phyloP scores from a whole-genome alignment of 1,140 invertebrate species.

The Megathymus violae region DNA sequence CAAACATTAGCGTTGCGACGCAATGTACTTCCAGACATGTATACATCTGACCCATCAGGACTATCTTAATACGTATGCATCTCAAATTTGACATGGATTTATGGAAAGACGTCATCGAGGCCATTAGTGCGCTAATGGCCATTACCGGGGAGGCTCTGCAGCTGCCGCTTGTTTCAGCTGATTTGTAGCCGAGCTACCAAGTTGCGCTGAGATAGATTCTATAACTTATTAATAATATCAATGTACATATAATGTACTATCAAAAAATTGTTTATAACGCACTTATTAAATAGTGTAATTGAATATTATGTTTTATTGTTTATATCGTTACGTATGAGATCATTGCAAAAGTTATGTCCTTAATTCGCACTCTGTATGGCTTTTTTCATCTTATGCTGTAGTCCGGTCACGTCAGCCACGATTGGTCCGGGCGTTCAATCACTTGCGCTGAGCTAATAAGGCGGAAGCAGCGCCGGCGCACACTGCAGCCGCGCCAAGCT shows the following conservation, averaged over 20 bases:
- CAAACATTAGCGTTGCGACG: too few species aligned
- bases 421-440: slow-evolving; percentile 73
- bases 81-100: slow-evolving; percentile 78
- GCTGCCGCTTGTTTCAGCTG: slow-evolving; percentile 80
- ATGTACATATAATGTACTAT: too few species aligned
- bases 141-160: slow-evolving; percentile 68
- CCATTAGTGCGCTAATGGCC: slow-evolving; percentile 80
- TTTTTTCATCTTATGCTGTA: slow-evolving; percentile 23
- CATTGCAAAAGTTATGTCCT: too few species aligned
- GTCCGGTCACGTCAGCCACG: slow-evolving; percentile 60
- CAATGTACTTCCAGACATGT: not conserved
- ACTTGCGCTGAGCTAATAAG: slow-evolving; percentile 77
- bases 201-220: not conserved
- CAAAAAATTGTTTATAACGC: too few species aligned
- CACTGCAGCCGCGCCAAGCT: slow-evolving; percentile 53
- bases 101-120: slow-evolving; percentile 75
- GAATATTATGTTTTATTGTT: too few species aligned
- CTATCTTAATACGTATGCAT: not conserved
- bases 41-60: slow-evolving; percentile 2
- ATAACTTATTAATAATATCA: not conserved
- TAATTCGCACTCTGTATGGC: too few species aligned
- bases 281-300: too few species aligned
- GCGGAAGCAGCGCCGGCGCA: slow-evolving; percentile 68
- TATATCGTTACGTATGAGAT: too few species aligned
- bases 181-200: slow-evolving; percentile 64